These are phyloP conservation scores for Glossophaga mutica DNA, from an alignment of 2,797 vertebrate species.

Conservation along the genomic window DNA sequence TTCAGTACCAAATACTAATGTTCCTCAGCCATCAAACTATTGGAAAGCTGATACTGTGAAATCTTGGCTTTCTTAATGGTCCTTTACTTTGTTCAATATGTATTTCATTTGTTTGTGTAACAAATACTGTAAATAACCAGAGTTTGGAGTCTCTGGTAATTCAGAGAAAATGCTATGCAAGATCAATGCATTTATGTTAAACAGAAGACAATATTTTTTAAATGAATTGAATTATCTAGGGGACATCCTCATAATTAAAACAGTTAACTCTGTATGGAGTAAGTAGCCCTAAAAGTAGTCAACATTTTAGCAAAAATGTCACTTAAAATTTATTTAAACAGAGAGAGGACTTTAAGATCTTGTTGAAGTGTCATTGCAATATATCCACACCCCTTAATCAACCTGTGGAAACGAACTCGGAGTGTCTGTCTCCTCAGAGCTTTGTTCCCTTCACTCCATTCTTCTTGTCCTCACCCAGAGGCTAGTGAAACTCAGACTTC, in stretches of 20 bases:
- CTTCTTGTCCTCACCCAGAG: not conserved
- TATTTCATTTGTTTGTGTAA: constrained; percentile 63
- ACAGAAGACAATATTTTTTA: constrained; percentile 70
- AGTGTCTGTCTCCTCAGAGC: not conserved
- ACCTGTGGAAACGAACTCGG: not conserved
- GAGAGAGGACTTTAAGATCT: not conserved
- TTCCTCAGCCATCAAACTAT: constrained; percentile 39
- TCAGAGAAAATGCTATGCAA: constrained; percentile 80
- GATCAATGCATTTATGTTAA: constrained; percentile 78
- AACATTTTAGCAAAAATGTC: constrained; percentile 27
- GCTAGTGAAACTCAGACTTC: not conserved
- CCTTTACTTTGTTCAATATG: constrained; percentile 54
- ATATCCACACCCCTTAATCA: not conserved
- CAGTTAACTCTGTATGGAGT: constrained; percentile 50
- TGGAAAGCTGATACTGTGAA: constrained; percentile 68
- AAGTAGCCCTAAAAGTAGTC: constrained; percentile 42
- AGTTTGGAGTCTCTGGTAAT: constrained; percentile 77
- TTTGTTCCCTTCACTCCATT: not conserved
- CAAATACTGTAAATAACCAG: constrained; percentile 70
- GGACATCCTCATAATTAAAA: constrained; percentile 41
- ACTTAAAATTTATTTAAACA: constrained; percentile 41
- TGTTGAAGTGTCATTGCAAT: not conserved
- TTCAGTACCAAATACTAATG: constrained; percentile 15
- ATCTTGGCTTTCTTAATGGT: constrained; percentile 72
- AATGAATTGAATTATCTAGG: constrained; percentile 71